Base-by-base conservation (phyloP, 2,888 invertebrate genomes). In the Acronicta aceris region DNA sequence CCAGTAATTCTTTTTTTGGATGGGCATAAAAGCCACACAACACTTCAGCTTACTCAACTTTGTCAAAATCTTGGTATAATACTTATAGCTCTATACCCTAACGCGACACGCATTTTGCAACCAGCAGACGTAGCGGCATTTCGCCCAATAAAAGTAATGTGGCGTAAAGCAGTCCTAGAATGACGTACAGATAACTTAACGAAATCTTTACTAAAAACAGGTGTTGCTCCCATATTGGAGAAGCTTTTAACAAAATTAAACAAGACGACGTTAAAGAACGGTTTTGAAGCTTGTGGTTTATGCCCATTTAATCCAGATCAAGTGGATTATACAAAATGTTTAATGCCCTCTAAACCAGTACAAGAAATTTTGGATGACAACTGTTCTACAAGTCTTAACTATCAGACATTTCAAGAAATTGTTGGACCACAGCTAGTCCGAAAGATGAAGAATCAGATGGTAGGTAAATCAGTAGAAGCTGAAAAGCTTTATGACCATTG, bases 1-100 rank as follows among this genome's bases (percentile, higher is more conserved):
- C 71, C 68, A 46, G 64, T 74, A 41, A 67, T 73, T 49, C 51
- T 74, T 53, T 73, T 74, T 71, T 15, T 76, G 38, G 76, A 71
- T 71, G 67, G 70, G 13, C 73, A 25, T 50, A 72, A 74, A 68
- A 71, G 65, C 56, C 74, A 76, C 55, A 68, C 58, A 58, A 76
- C 66, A 33, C 49, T 68, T 41, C 43, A 70, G 60, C 55, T 73
- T 46, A 33, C 59, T 57, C 58, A 72, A 65, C 66, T n/a, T n/a
- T 72, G 72, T 36, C 58, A 65, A 64, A 61, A 49, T 49, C 65
- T 72, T 38, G 64, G 61, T 41, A 72, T 72, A 62, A 63, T 68
- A 52, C 47, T 73, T 17, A 74, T 67, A 60, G 74, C 74, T 45
- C 59, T 72, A 42, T 71, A 73, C 38, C 70, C 73, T 36, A 71